These are phyloP conservation scores for Holcopasites calliopsidis DNA, from an alignment of 1,140 invertebrate species.

Conservation along the genomic window DNA sequence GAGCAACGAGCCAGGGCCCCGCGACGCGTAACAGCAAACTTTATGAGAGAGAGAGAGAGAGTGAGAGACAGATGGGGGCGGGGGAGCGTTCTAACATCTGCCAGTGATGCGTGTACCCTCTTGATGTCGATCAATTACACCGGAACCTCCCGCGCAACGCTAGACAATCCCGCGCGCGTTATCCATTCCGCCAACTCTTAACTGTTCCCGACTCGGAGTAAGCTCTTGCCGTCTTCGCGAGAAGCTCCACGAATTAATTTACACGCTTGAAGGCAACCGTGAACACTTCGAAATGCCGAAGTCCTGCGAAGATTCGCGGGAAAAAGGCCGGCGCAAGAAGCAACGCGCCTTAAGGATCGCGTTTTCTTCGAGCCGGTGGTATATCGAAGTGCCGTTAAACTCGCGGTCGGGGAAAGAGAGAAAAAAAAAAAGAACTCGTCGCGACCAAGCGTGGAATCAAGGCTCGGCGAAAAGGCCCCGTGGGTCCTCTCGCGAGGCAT, in stretches of 20 bases:
- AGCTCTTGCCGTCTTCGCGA: too few species aligned
- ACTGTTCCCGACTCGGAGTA: not conserved
- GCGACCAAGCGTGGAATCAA: not conserved
- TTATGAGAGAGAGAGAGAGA: too few species aligned
- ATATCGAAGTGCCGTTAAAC: not conserved
- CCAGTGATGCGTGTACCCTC: conserved; percentile 69
- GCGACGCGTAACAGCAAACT: conserved; percentile 30
- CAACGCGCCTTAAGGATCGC: not conserved
- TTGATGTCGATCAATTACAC: conserved; percentile 71
- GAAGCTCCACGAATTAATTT: too few species aligned
- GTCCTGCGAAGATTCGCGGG: too few species aligned
- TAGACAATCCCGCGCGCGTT: not conserved
- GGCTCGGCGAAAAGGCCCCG: conserved; percentile 1
- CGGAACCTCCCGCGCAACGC: conserved; percentile 13
- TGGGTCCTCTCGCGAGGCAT: not conserved
- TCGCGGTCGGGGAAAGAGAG: not conserved
- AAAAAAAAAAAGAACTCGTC: conserved; percentile 12
- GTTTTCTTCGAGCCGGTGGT: not conserved
- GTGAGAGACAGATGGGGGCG: conserved; percentile 68
- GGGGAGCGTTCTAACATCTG: conserved; percentile 70
- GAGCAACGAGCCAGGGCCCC: conserved; percentile 12
- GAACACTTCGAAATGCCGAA: too few species aligned
- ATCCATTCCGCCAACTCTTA: not conserved
- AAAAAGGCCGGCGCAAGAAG: not conserved
- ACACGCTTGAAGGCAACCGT: too few species aligned